Base-by-base conservation (phyloP, 1,140 invertebrate species). In the Trichonephila clavata region DNA sequence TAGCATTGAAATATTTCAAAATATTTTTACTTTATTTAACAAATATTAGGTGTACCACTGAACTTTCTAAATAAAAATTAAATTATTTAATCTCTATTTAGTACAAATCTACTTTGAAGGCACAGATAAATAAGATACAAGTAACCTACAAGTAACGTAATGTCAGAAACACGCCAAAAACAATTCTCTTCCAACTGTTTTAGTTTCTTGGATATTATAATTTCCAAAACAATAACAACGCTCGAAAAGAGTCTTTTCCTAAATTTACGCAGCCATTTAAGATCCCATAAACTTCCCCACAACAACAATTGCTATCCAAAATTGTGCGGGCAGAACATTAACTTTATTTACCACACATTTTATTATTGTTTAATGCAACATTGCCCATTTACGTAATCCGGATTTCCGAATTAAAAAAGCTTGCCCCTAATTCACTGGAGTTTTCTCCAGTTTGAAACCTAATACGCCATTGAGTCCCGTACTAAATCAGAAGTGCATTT, bases 401-500 rank as follows among this genome's bases (percentile, higher is more conserved):
- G 68, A 27, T 77, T 14, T 77, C 27, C 71, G 27, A 77, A 77
- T 77, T 77, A 77, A 77, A 77, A 77, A 77, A n/a, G 71, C 24
- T 14, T 39, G 24, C 27, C 27, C 32, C 71, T 77, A 77, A 77
- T 39, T 77, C 71, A 77, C 24, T 20, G 71, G 71, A 18, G 71
- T n/a, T 27, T 32, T 18, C 32, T 77, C 65, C 24, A 10, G n/a
- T 14, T 24, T 24, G 24, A 13, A 68, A 68, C n/a, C 65, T 77
- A 77, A 77, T 77, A 32, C 71, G 81, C 27, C 21, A 32, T 88
- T n/a, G 50, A 24, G 39, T 88, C 14, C 61, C 21, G 8, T 50
- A 20, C 27, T 88, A 88, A 68, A 88, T 88, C 86, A 88, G 86
- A 71, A 20, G 50, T 43, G 86, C 32, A 68, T 88, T 88, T 88